Evolutionary conservation across 2,113 vertebrate species (phyloP), one percentile per base, ranked within the genome.

Genomic region (Apaloderma vittatum): DNA sequence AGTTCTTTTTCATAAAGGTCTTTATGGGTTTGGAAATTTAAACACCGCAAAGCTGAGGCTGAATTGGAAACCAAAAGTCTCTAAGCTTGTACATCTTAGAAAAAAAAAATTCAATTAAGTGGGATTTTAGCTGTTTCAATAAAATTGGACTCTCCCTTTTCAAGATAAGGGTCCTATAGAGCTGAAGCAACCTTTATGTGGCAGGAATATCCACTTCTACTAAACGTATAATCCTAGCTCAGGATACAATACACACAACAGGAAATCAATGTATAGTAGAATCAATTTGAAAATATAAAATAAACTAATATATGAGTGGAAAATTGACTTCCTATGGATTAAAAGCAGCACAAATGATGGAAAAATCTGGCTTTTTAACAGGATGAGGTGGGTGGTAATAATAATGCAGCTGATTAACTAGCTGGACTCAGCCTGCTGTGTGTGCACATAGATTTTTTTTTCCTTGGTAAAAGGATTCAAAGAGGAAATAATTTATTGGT

Each of bases 61-160:
- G 99, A 99, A 99, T 99, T 99, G 99, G 99, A 99, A 99, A 99
- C 98, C 98, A 99, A 99, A 99, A 99, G 97, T 98, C 98, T 99
- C 99, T 99, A 99, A 99, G 99, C 99, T 99, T 98, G 99, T 99
- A 99, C 98, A 98, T 99, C 99, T 99, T 96, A 97, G 92, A 97
- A 98, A 99, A 99, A 96, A 99, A 99, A 99, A 99, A 99, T 99
- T 99, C 99, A 99, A 99, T 99, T 99, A 99, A 99, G 99, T 99
- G 99, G 99, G 99, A 99, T 99, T 99, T 99, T 99, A 99, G 99
- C 98, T 98, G 98, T 99, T 99, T 99, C 99, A 99, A 99, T 99
- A 99, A 99, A 99, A 99, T 98, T 98, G 98, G 98, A 98, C 99
- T 99, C 99, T 98, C 98, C 98, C 98, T 98, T 98, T 98, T 97